Conservation (phyloP, 2,113 vertebrate species). For the Austrofundulus limnaeus region DNA sequence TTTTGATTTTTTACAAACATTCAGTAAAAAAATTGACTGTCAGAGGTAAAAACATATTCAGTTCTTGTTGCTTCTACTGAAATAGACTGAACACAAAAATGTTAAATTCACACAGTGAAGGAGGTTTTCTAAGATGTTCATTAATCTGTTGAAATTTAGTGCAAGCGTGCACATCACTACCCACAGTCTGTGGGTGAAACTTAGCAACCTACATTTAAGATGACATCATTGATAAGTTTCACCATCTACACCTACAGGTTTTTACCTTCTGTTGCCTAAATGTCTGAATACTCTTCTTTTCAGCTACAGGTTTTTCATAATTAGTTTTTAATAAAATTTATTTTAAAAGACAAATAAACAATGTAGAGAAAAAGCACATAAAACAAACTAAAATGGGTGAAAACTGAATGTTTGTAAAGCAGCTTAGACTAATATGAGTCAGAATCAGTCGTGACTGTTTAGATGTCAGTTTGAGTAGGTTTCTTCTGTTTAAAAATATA, state of each 20-base stretch:
- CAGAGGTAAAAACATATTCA: not conserved
- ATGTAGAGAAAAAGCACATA: not conserved
- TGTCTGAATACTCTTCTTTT: not conserved
- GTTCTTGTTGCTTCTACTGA: not conserved
- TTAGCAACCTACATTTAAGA: constrained; percentile 40
- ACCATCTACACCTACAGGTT: constrained; percentile 51
- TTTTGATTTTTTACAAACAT: not conserved
- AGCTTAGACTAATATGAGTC: not conserved
- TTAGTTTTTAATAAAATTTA: too few species aligned
- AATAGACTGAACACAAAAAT: not conserved
- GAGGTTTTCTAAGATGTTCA: not conserved
- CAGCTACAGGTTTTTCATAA: not conserved
- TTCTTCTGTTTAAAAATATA: constrained; percentile 1
- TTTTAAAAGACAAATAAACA: too few species aligned
- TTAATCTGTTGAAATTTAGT: constrained; percentile 8
- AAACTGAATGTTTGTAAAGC: constrained; percentile 4
- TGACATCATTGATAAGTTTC: constrained; percentile 54
- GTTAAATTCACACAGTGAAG: not conserved
- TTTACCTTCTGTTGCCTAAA: constrained; percentile 36
- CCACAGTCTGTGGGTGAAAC: constrained; percentile 52
- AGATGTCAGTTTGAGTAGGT: constrained; percentile 9
- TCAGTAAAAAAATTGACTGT: not conserved
- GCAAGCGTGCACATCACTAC: constrained; percentile 19
- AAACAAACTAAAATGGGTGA: constrained; percentile 1
- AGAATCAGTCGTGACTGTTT: constrained; percentile 18